Evolutionary conservation across 2,113 vertebrate genomes (phyloP), one percentile per base, ranked within the genome.

Genomic region (Podarcis cretensis): DNA sequence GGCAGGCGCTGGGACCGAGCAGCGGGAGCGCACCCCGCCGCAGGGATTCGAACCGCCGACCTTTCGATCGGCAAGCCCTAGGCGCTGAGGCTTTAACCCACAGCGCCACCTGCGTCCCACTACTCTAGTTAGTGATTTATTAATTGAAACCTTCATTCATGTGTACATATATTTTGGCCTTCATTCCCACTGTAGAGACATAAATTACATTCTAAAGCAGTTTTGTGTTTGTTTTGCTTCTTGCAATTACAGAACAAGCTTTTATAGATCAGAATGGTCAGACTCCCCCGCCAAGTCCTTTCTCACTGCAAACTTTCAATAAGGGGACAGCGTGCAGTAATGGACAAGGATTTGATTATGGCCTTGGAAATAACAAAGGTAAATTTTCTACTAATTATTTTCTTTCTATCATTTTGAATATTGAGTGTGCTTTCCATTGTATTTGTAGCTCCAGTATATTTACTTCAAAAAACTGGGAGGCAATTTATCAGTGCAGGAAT

Each of bases 311-410:
- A 96, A 97, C 98, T 90, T 99, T 99, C 97, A 98, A 97, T 96
- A 98, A 98, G 93, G 97, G 97, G 27, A 94, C 98, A 37, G 97
- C 95, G 66, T 96, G 97, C 86, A 98, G 97, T 91, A 98, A 98
- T 66, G 98, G 98, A 20, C 98, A 99, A 95, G 99, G 99, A 91
- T 99, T 99, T 95, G 99, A 99, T 96, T 99, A 99, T 86, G 98
- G 98, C 90, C 97, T 99, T 87, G 98, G 98, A 95, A 99, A 99
- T 97, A 98, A 98, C 95, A 99, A 99, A 99, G 99, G 99, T 99
- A 96, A 96, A 0, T 89, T 88, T 89, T 14, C 1, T 6, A 81
- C 83, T 1, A 0, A 25, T 14, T 0, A 10, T 90, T 90, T 69
- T 68, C 35, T 89, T 81, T 89, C 83, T 87, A 9, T 37, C 37